Conservation (phyloP, 2,888 invertebrate species). For the Pseudococcus viburni region DNA sequence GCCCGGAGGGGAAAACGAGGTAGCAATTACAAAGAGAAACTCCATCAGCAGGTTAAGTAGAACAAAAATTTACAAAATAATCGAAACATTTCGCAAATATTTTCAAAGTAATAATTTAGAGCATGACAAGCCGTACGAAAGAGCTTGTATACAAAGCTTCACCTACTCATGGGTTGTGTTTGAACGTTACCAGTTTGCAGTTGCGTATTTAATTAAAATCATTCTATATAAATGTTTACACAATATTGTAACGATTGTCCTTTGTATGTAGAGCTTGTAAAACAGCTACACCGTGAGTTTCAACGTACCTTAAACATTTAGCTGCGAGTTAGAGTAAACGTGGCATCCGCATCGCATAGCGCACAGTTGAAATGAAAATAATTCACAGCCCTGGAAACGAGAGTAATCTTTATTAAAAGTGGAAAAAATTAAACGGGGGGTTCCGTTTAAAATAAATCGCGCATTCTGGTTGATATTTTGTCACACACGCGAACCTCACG, state of each 20-base stretch:
- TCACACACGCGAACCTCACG: neutral
- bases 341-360: neutral
- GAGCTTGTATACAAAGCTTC: constrained; percentile 23
- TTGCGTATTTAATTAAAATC: constrained; percentile 40
- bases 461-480: constrained; percentile 39
- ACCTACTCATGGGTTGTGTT: neutral
- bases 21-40: neutral
- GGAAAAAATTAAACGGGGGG: constrained; percentile 9
- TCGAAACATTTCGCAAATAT: constrained; percentile 38
- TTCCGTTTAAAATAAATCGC: constrained; percentile 23
- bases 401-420: constrained; percentile 37
- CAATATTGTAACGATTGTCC: constrained; percentile 30
- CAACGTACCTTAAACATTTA: constrained; percentile 24
- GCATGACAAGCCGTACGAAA: neutral
- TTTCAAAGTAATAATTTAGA: constrained; percentile 29
- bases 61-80: neutral
- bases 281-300: constrained; percentile 33
- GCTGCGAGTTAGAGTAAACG: constrained; percentile 8
- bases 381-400: neutral
- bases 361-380: constrained; percentile 2
- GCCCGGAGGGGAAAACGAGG: neutral
- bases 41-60: neutral
- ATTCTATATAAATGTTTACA: constrained; percentile 34
- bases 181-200: constrained; percentile 23
- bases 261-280: constrained; percentile 31